These are phyloP conservation scores for Knipowitschia caucasica DNA, from an alignment of 2,797 vertebrate genomes.

Conservation along the genomic window DNA sequence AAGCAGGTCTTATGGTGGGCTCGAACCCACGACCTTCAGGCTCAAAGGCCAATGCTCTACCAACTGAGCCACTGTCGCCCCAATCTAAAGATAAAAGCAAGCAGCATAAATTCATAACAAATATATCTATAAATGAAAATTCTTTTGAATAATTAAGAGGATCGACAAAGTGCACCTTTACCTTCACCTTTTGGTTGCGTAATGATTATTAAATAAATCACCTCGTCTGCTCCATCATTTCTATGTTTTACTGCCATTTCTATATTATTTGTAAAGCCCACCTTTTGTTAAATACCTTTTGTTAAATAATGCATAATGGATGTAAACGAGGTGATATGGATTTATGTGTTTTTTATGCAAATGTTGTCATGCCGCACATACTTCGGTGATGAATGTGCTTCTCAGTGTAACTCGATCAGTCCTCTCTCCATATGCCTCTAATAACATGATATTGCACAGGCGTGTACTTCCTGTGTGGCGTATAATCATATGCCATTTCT, in stretches of 20 bases:
- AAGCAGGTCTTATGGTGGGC: no score
- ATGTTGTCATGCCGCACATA: conserved; percentile 15
- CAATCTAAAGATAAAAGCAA: no score
- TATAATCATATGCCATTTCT: conserved; percentile 17
- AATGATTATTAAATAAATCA: background rate
- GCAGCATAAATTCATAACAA: no score
- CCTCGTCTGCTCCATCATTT: background rate
- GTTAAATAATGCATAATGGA: conserved; percentile 6
- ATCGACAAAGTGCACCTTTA: no score
- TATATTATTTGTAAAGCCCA: conserved; percentile 3
- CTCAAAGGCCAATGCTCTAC: no score
- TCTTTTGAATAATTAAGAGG: no score
- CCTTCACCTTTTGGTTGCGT: background rate
- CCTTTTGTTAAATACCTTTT: conserved; percentile 14
- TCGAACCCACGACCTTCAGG: no score
- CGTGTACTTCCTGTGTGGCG: conserved; percentile 2
- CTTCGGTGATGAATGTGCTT: conserved; percentile 22
- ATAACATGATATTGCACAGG: conserved; percentile 16
- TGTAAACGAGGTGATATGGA: conserved; percentile 7
- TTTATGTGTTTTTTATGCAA: conserved; percentile 22
- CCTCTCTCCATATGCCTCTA: conserved; percentile 6
- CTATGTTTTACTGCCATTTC: background rate
- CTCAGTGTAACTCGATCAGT: conserved; percentile 29
- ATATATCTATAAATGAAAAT: no score
- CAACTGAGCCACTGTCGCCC: no score